Conservation (phyloP, 1,140 invertebrate species). For the Drosophila novamexicana region DNA sequence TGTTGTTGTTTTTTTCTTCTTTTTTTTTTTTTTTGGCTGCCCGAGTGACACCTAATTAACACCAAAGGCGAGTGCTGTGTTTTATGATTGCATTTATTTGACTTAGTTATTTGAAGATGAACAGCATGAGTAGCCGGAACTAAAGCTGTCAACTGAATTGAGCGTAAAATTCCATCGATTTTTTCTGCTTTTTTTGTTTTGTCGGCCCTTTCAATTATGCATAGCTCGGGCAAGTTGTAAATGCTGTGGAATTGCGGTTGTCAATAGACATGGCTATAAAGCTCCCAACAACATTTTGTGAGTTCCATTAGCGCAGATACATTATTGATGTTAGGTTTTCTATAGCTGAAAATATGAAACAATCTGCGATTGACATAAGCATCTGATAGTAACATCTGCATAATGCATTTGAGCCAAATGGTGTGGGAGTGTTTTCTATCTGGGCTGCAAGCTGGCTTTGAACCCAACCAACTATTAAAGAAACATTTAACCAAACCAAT, state of each 20-base stretch:
- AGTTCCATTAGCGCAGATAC: neutral
- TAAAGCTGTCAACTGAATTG: slow-evolving; percentile 41
- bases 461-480: no score
- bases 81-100: slow-evolving; percentile 70
- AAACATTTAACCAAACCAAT: no score
- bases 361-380: no score
- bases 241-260: slow-evolving; percentile 33
- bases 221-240: slow-evolving; percentile 17
- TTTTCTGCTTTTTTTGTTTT: neutral
- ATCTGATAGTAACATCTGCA: no score
- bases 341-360: no score
- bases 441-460: no score
- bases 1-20: slow-evolving; percentile 27
- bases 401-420: no score
- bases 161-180: slow-evolving; percentile 11
- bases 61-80: slow-evolving; percentile 25
- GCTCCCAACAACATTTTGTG: neutral
- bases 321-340: no score
- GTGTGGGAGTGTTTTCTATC: no score
- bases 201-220: slow-evolving; percentile 9
- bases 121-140: slow-evolving; percentile 72
- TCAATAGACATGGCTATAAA: slow-evolving; percentile 20
- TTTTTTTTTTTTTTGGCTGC: slow-evolving; percentile 14
- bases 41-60: slow-evolving; percentile 58
- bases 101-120: slow-evolving; percentile 64